Evolutionary conservation across 1,140 invertebrate genomes (phyloP).

Genomic region (Latrodectus geometricus): DNA sequence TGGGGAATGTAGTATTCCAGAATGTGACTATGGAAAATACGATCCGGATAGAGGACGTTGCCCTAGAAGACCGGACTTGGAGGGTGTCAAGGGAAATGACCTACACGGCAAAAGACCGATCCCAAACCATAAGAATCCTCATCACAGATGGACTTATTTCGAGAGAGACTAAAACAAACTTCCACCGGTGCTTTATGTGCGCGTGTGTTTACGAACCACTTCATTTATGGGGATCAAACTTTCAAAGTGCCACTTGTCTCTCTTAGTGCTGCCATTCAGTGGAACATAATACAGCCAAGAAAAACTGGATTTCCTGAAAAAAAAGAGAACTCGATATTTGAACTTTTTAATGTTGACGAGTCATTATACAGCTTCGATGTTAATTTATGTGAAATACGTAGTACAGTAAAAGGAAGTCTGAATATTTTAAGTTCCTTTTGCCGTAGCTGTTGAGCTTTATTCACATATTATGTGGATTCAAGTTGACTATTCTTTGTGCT

Average conservation of each 20-base stretch:
- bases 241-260: too few relatives aligned
- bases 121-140: constrained; percentile 24
- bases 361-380: neutral
- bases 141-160: constrained; percentile 48
- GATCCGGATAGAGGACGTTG: constrained; percentile 43
- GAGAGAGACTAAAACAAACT: constrained; percentile 49
- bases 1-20: constrained; percentile 44
- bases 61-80: constrained; percentile 40
- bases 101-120: constrained; percentile 3
- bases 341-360: too few relatives aligned
- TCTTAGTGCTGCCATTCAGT: too few relatives aligned
- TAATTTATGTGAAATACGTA: neutral
- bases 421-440: constrained; percentile 28
- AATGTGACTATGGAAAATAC: constrained; percentile 50
- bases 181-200: neutral
- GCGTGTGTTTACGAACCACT: neutral
- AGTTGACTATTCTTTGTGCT: neutral
- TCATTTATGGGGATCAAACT: neutral
- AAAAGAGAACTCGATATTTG: too few relatives aligned
- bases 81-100: constrained; percentile 4
- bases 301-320: too few relatives aligned
- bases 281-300: too few relatives aligned
- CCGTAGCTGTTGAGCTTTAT: constrained; percentile 22
- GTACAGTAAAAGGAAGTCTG: too few relatives aligned
- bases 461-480: neutral